Percentiles rank a stretch among this genome's conserved stretches.
phyloP scores from a whole-genome alignment of 2,797 vertebrate genomes.

The Tolypeutes matacus region DNA sequence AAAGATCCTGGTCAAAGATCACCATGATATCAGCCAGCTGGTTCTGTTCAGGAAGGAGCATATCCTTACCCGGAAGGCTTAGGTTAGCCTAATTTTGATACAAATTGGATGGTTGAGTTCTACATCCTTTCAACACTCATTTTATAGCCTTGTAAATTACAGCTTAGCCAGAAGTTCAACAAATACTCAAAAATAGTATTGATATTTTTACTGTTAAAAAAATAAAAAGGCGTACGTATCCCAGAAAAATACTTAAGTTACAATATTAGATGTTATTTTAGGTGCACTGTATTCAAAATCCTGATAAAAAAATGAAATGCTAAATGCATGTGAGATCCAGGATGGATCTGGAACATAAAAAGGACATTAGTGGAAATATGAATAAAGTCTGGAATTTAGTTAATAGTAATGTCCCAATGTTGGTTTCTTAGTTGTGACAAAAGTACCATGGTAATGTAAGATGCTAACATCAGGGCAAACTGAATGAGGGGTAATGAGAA shows the following conservation, averaged over 20 bases:
- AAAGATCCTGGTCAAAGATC: constrained; percentile 49
- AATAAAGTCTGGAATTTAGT: background rate
- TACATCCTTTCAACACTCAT: background rate
- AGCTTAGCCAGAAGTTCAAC: background rate
- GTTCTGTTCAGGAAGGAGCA: constrained; percentile 62
- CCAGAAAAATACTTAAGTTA: background rate
- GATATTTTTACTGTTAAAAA: background rate
- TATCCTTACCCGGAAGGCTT: background rate
- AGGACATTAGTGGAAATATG: background rate
- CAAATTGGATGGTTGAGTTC: background rate
- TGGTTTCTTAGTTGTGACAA: background rate
- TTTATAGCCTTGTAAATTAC: background rate
- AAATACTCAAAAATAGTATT: background rate
- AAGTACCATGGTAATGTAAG: background rate
- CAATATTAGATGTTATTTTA: background rate
- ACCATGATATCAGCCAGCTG: constrained; percentile 51
- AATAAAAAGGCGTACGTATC: background rate
- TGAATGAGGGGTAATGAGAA: background rate
- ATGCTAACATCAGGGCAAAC: too few relatives aligned
- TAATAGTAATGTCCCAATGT: background rate
- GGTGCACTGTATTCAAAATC: background rate
- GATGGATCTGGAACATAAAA: background rate
- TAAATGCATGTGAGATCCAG: background rate
- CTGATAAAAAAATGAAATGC: background rate
- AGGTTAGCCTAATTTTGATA: background rate